Evolutionary conservation across 2,113 vertebrate genomes (phyloP).

Genomic region (Marmota monax): DNA sequence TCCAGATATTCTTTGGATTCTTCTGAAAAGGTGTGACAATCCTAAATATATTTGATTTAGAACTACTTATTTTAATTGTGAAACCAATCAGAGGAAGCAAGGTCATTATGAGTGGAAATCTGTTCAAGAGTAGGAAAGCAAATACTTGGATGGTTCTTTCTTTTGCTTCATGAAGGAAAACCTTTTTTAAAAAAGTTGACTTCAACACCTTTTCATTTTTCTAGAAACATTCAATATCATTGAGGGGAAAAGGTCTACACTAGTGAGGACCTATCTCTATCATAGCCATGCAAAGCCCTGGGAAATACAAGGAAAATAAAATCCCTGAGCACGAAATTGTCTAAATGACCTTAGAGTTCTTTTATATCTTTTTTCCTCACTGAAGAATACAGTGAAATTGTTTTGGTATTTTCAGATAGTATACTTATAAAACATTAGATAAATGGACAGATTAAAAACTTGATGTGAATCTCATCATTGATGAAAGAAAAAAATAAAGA

Average conservation of each 20-base stretch:
- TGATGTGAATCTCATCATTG: constrained; percentile 42
- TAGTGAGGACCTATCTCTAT: not conserved
- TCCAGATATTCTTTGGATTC: constrained; percentile 14
- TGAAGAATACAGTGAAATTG: constrained; percentile 14
- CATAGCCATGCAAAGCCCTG: constrained; percentile 34
- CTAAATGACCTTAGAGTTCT: constrained; percentile 34
- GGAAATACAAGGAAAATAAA: constrained; percentile 45
- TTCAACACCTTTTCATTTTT: constrained; percentile 52
- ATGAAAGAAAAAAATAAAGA: constrained; percentile 61
- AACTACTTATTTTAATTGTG: not conserved
- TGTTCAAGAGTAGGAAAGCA: constrained; percentile 19
- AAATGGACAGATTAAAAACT: constrained; percentile 61
- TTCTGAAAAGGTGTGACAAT: not conserved
- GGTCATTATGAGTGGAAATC: not conserved
- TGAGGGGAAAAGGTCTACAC: not conserved
- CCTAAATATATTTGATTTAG: constrained; percentile 20
- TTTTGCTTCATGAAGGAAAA: constrained; percentile 10
- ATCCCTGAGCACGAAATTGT: constrained; percentile 41
- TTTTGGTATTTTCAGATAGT: not conserved
- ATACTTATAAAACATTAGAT: constrained; percentile 26
- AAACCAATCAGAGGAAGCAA: constrained; percentile 9
- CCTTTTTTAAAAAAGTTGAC: constrained; percentile 8
- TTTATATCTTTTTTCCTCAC: constrained; percentile 9
- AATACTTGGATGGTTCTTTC: not conserved
- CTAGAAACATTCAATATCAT: not conserved